phyloP scores from a whole-genome alignment of 2,888 invertebrate species.

The Metalampra italica region DNA sequence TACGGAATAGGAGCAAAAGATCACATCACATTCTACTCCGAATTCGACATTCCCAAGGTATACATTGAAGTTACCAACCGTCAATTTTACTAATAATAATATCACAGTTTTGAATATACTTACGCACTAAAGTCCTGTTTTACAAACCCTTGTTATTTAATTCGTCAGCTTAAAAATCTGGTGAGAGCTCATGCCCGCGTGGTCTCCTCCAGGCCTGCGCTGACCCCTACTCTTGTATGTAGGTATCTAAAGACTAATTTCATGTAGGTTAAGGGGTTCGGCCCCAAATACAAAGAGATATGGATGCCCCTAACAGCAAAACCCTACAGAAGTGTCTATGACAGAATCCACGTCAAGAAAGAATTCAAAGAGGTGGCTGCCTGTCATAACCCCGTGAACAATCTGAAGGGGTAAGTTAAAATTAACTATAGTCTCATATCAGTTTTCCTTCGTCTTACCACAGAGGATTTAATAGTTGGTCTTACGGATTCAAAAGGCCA shows the following conservation, averaged over 20 bases:
- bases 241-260: too few relatives aligned
- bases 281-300: constrained; percentile 59
- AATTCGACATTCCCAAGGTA: constrained; percentile 55
- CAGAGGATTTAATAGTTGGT: too few relatives aligned
- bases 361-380: constrained; percentile 64
- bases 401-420: constrained; percentile 53
- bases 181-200: too few relatives aligned
- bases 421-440: neutral
- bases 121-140: too few relatives aligned
- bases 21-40: constrained; percentile 65
- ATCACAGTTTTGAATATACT: too few relatives aligned
- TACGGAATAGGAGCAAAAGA: constrained; percentile 64
- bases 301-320: constrained; percentile 64
- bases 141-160: too few relatives aligned
- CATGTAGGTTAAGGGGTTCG: constrained; percentile 57
- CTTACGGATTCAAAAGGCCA: too few relatives aligned
- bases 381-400: constrained; percentile 61
- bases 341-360: constrained; percentile 61
- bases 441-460: too few relatives aligned
- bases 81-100: too few relatives aligned
- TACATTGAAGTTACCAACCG: neutral
- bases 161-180: too few relatives aligned
- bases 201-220: too few relatives aligned
- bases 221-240: too few relatives aligned
- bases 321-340: constrained; percentile 53